Percentiles rank a stretch among this genome's conserved stretches.
Evolutionary conservation across 23 tunicate genomes (phyloP).

Genomic region (Halocynthia roretzi): DNA sequence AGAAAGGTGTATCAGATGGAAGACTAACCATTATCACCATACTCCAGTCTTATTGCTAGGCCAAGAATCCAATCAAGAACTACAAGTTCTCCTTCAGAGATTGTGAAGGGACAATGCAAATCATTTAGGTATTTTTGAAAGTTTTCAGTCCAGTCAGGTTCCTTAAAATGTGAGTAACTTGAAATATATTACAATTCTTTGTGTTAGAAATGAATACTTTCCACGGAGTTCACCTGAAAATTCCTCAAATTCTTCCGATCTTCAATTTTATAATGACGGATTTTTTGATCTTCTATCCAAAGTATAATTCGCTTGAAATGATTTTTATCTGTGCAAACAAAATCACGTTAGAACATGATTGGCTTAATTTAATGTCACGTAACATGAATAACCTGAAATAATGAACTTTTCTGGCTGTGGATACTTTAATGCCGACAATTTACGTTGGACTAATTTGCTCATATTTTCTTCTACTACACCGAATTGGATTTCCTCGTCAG

Average conservation of each 20-base stretch:
- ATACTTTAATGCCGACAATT: constrained; percentile 12
- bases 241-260: constrained; percentile 41
- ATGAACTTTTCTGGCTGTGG: constrained; percentile 18
- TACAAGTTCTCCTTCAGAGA: constrained; percentile 10
- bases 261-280: constrained; percentile 65
- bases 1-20: not conserved
- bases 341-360: not conserved
- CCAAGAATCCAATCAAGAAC: constrained; percentile 77
- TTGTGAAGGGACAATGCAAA: constrained; percentile 52
- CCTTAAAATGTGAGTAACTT: constrained; percentile 16
- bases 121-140: constrained; percentile 53
- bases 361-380: too few relatives aligned
- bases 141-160: constrained; percentile 42
- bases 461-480: not conserved
- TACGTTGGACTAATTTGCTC: constrained; percentile 22
- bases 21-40: constrained; percentile 58
- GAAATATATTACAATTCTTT: not conserved
- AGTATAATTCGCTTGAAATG: constrained; percentile 38
- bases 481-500: too few relatives aligned
- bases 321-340: constrained; percentile 26
- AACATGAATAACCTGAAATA: not conserved
- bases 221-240: constrained; percentile 3
- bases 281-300: constrained; percentile 93
- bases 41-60: constrained; percentile 63
- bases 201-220: not conserved